phyloP scores from a whole-genome alignment of 2,797 vertebrate species.

The Apogon talboti region DNA sequence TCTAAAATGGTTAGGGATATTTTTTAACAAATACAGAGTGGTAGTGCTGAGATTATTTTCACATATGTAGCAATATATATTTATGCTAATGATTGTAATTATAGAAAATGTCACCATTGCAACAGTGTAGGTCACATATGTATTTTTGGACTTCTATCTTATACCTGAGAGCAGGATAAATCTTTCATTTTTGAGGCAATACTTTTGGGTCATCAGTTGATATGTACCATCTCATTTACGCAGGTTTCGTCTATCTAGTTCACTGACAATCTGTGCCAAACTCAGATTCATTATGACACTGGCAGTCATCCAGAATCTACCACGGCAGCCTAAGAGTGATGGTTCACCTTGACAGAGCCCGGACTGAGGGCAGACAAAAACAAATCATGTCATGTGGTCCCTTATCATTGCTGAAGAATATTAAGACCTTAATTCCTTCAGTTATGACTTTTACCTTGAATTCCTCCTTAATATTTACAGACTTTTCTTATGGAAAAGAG shows the following conservation, averaged over 20 bases:
- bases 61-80: too few relatives aligned
- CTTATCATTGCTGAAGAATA: slow-evolving; percentile 31
- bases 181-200: too few relatives aligned
- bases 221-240: too few relatives aligned
- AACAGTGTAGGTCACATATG: too few relatives aligned
- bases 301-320: slow-evolving; percentile 7
- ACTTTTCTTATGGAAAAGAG: neutral
- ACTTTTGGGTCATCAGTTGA: too few relatives aligned
- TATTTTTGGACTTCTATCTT: too few relatives aligned
- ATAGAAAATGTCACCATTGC: too few relatives aligned
- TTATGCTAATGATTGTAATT: too few relatives aligned
- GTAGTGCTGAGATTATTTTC: too few relatives aligned
- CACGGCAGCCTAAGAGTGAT: neutral
- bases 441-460: slow-evolving; percentile 5
- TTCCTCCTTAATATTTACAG: slow-evolving; percentile 11
- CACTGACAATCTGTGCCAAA: neutral
- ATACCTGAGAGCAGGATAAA: too few relatives aligned
- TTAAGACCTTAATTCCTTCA: slow-evolving; percentile 20
- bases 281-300: slow-evolving; percentile 14
- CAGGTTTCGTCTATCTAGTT: neutral
- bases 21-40: too few relatives aligned
- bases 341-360: slow-evolving; percentile 41
- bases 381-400: slow-evolving; percentile 43
- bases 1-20: too few relatives aligned
- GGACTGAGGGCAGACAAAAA: slow-evolving; percentile 39